A percentile compares a stretch with the other conserved stretches of the same genome.
Evolutionary conservation across 2,797 vertebrate genomes (phyloP).

Genomic region (Eidolon dupreanum): DNA sequence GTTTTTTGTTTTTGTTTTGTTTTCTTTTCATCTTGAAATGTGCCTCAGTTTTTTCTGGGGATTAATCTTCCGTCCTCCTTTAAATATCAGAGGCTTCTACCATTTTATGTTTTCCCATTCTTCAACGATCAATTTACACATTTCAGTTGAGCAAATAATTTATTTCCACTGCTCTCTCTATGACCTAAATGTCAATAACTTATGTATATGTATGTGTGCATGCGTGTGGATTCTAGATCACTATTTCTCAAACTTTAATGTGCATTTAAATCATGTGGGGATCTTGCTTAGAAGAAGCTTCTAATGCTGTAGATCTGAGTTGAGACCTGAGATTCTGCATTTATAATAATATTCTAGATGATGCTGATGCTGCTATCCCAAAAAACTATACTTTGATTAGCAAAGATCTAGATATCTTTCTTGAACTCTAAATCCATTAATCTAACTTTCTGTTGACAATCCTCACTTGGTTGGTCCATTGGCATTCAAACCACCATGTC

Average conservation of each 20-base stretch:
- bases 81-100: not conserved
- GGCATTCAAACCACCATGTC: not conserved
- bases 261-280: not conserved
- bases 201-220: not conserved
- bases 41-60: not conserved
- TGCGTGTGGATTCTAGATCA: not conserved
- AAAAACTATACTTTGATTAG: not conserved
- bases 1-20: too few species aligned
- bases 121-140: not conserved
- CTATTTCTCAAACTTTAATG: not conserved
- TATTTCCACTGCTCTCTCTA: not conserved
- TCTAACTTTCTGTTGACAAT: not conserved
- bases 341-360: not conserved
- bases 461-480: not conserved
- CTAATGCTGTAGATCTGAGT: not conserved
- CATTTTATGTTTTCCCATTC: not conserved
- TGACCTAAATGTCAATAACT: not conserved
- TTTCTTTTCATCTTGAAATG: not conserved
- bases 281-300: not conserved
- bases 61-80: not conserved
- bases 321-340: not conserved
- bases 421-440: too few species aligned
- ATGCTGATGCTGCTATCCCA: not conserved
- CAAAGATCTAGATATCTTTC: not conserved
- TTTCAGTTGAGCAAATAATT: not conserved